Evolutionary conservation across 2,888 invertebrate species (phyloP).

Genomic region (Platycheirus albimanus): DNA sequence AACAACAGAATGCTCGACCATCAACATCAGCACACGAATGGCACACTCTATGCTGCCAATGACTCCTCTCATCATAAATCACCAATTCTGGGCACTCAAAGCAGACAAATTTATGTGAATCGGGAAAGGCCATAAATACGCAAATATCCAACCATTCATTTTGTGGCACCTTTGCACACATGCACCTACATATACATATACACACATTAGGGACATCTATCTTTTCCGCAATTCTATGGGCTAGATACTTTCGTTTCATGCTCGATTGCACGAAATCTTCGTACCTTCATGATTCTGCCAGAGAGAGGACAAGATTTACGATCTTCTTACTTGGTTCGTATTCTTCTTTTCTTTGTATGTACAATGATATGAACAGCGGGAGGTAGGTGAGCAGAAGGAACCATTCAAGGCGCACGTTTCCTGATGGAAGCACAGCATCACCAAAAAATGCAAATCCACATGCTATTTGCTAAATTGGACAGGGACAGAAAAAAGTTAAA

Average conservation of each 20-base stretch:
- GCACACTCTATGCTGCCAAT: conserved; percentile 34
- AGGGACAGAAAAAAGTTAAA: conserved; percentile 5
- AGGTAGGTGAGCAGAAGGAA: conserved; percentile 11
- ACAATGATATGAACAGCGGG: conserved; percentile 1
- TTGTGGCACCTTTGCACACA: conserved; percentile 55
- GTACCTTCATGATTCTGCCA: neutral
- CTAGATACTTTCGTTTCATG: conserved; percentile 61
- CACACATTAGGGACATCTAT: conserved; percentile 44
- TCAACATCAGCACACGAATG: conserved; percentile 8
- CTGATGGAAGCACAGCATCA: conserved; percentile 17
- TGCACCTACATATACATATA: conserved; percentile 2
- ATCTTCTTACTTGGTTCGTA: conserved; percentile 50
- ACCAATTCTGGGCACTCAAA: conserved; percentile 46
- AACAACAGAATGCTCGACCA: conserved; percentile 5
- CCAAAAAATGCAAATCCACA: conserved; percentile 63
- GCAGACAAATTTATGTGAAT: conserved; percentile 73
- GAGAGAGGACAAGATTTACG: conserved; percentile 58
- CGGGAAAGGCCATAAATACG: conserved; percentile 72
- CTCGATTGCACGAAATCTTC: conserved; percentile 58
- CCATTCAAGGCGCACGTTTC: conserved; percentile 42
- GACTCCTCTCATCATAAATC: conserved; percentile 61
- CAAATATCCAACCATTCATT: conserved; percentile 71
- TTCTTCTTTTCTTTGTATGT: neutral
- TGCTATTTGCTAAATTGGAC: conserved; percentile 62
- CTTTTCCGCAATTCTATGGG: conserved; percentile 54